These are phyloP conservation scores for Carpatolechia fugitivella DNA, from an alignment of 2,888 invertebrate genomes.

Conservation along the genomic window DNA sequence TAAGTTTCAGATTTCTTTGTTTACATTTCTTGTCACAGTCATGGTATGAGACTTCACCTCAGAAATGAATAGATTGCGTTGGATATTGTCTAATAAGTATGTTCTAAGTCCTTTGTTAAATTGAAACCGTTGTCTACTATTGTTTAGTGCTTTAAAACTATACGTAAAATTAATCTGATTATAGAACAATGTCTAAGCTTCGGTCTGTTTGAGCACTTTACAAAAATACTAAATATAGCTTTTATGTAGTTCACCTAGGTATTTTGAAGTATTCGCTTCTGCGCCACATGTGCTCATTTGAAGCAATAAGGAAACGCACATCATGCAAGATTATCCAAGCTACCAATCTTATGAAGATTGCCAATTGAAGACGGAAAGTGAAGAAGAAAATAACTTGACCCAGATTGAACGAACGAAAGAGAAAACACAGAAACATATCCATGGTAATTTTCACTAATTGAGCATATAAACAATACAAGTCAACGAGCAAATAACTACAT, in stretches of 20 bases:
- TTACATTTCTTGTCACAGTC: conserved; percentile 18
- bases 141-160: conserved; percentile 12
- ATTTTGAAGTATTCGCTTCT: no score
- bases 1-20: neutral
- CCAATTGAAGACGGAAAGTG: neutral
- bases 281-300: no score
- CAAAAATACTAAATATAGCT: neutral
- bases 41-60: no score
- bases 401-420: neutral
- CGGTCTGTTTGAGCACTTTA: neutral
- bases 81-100: conserved; percentile 30
- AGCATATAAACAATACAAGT: no score
- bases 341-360: neutral
- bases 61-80: conserved; percentile 41
- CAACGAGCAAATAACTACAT: no score
- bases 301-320: conserved; percentile 1
- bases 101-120: conserved; percentile 41
- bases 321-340: neutral
- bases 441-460: no score
- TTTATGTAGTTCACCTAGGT: no score
- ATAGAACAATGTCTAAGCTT: neutral
- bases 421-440: neutral
- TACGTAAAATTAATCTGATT: conserved; percentile 2
- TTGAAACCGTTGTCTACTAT: conserved; percentile 24
- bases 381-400: neutral